Evolutionary conservation across 1,140 invertebrate genomes (phyloP).

Genomic region (Argopecten irradians): DNA sequence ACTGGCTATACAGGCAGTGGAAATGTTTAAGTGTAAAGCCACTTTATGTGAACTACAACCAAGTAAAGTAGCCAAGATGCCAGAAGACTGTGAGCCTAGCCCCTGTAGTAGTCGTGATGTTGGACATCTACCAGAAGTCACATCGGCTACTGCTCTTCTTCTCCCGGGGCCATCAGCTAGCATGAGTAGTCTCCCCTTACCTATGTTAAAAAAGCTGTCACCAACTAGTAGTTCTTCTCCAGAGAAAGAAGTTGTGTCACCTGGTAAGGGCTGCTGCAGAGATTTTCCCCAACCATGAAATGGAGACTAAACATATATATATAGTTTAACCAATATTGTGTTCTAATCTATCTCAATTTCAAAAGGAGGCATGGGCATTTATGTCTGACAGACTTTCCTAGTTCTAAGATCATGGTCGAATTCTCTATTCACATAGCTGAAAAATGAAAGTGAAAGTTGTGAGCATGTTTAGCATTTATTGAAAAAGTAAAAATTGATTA

Average conservation of each 20-base stretch:
- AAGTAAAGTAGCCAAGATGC: slow-evolving; percentile 60
- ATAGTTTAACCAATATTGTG: too few relatives aligned
- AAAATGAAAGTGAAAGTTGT: too few relatives aligned
- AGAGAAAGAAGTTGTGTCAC: not conserved
- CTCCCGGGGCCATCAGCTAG: not conserved
- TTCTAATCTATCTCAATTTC: too few relatives aligned
- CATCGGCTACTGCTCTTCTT: not conserved
- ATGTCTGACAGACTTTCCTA: too few relatives aligned
- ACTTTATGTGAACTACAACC: slow-evolving; percentile 63
- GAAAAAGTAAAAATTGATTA: too few relatives aligned
- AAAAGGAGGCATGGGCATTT: too few relatives aligned
- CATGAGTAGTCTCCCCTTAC: not conserved
- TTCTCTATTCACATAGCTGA: too few relatives aligned
- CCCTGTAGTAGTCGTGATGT: slow-evolving; percentile 23
- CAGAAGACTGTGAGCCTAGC: slow-evolving; percentile 42
- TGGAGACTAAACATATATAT: too few relatives aligned
- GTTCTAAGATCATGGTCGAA: too few relatives aligned
- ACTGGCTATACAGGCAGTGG: slow-evolving; percentile 90
- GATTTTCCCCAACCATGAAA: too few relatives aligned
- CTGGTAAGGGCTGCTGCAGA: not conserved
- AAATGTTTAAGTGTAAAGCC: slow-evolving; percentile 90
- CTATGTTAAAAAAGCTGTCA: not conserved
- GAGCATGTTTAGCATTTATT: too few relatives aligned
- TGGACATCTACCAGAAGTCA: not conserved
- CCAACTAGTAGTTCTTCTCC: slow-evolving; percentile 1